Evolutionary conservation across 2,797 vertebrate species (phyloP), one percentile per base, ranked within the genome.

Genomic region (Catamblyrhynchus diadema): DNA sequence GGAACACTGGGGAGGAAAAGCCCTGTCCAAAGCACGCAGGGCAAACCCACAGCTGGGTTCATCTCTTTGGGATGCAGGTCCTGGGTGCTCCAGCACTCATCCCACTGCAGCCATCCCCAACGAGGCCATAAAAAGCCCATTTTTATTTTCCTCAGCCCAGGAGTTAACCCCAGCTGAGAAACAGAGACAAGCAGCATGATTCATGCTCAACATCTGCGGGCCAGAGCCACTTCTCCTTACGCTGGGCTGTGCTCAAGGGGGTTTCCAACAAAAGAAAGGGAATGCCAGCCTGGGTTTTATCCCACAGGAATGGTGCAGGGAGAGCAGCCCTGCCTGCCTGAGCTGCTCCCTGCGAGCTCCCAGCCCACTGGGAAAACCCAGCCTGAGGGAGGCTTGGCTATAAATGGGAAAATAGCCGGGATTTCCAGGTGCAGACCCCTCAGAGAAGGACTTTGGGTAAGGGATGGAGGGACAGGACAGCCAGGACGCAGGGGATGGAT

Each of bases 131-230:
- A 91, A 93, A 74, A 95, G 42, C 23, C 78, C 45, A 21, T 77
- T 87, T 88, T 92, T 60, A 51, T 75, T 90, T 75, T 72, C 94
- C 88, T 75, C 10, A 86, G 79, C 8, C 85, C 93, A 72, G 77
- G 64, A 83, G 79, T 94, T 66, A 56, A 91, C 47, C 88, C 89
- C 89, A 91, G 95, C 93, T 74, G 93, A 94, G 93, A 79, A 54
- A 79, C 27, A 45, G 79, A 92, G 92, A 91, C 61, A 71, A 94
- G 83, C 71, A 91, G 95, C 16, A 1, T 10, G 75, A 96, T 96
- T 92, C 93, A 79, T 69, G 75, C 12, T 8, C 57, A 86, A 75
- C 85, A 90, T 95, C 94, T 97, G 92, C 3, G 44, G 93, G 78
- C 86, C 81, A 90, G 85, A 91, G 87, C 62, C 88, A 23, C n/a